Conservation (phyloP, 2,113 vertebrate species). For the Proteles cristata region DNA sequence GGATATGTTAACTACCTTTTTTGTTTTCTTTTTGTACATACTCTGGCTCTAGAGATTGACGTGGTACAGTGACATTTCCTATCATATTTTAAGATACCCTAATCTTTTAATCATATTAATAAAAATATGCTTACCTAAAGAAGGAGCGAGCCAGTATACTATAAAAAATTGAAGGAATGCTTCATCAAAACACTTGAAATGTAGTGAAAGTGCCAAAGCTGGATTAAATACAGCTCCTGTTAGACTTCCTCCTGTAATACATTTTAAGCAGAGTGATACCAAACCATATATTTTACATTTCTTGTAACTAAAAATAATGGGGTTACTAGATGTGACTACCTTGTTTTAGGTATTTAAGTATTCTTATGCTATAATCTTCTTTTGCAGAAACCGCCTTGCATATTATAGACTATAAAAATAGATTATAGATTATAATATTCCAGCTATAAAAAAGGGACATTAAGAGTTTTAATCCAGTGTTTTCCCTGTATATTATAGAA, state of each 20-base stretch:
- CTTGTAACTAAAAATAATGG: constrained; percentile 38
- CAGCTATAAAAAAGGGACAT: background rate
- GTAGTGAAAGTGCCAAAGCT: constrained; percentile 93
- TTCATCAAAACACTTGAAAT: constrained; percentile 91
- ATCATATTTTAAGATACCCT: constrained; percentile 27
- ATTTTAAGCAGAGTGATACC: constrained; percentile 65
- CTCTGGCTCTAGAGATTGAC: constrained; percentile 56
- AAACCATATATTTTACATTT: constrained; percentile 10
- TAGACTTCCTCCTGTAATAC: constrained; percentile 89
- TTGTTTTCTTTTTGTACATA: background rate
- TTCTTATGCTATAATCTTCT: background rate
- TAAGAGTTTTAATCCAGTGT: background rate
- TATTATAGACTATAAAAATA: constrained; percentile 3
- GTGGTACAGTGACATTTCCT: constrained; percentile 15
- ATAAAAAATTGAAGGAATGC: constrained; percentile 88
- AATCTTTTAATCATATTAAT: constrained; percentile 51
- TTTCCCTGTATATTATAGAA: background rate
- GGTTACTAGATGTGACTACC: background rate
- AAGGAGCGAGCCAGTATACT: constrained; percentile 94
- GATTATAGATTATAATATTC: background rate
- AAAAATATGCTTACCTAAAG: constrained; percentile 89
- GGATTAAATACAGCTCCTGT: constrained; percentile 97
- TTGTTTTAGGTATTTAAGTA: constrained; percentile 41
- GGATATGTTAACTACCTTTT: background rate
- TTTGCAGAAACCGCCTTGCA: background rate